Percentiles rank a stretch among this genome's conserved stretches.
These are phyloP conservation scores for Macropus fuliginosus DNA, from an alignment of 2,797 vertebrate species.

Conservation along the genomic window DNA sequence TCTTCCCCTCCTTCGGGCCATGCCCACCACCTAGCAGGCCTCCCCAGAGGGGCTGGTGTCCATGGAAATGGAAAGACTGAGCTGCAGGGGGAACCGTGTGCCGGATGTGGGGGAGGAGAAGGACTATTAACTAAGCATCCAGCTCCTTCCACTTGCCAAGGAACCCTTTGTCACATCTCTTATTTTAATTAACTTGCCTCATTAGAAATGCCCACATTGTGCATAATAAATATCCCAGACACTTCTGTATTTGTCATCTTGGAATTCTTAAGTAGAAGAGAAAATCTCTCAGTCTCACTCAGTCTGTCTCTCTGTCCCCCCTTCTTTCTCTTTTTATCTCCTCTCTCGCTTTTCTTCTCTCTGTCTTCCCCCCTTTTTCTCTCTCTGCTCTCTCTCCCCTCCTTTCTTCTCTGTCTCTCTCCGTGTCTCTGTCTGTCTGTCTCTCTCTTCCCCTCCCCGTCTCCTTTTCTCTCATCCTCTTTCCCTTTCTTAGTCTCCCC, in stretches of 20 bases:
- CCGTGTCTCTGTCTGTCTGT: background rate
- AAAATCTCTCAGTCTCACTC: background rate
- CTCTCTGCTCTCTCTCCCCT: background rate
- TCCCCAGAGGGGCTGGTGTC: background rate
- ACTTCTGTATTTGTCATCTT: background rate
- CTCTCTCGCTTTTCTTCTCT: background rate
- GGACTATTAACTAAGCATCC: no score
- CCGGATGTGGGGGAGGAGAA: background rate
- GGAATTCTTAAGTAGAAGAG: background rate
- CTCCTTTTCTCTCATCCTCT: no score
- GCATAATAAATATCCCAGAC: background rate
- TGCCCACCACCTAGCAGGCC: background rate
- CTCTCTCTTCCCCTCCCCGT: no score
- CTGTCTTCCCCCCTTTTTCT: background rate
- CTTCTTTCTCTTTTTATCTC: rapidly evolving
- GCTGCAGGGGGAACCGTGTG: background rate
- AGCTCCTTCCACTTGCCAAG: background rate
- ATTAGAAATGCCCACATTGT: background rate
- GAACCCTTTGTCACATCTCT: background rate
- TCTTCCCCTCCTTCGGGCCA: background rate
- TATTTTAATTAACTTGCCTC: background rate
- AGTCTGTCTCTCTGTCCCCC: background rate
- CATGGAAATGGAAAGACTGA: background rate
- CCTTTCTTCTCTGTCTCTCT: background rate
- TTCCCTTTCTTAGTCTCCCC: rapidly evolving